Base-by-base conservation (phyloP, 2,888 invertebrate genomes). In the Diplazon laetatorius region DNA sequence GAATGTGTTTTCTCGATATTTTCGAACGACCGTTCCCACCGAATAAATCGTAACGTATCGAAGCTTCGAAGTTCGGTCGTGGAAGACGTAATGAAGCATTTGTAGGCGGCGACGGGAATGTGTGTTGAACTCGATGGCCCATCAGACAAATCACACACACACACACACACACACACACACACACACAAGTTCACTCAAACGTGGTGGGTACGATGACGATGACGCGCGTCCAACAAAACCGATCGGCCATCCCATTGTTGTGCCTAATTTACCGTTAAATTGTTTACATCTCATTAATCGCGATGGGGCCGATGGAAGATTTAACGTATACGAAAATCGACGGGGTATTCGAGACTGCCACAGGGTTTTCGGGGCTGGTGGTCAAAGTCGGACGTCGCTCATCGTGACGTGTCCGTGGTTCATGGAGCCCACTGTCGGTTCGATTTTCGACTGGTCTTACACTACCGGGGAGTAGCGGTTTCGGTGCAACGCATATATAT, bases 201-300 rank as follows among this genome's bases (percentile, higher is more conserved):
- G 50, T n/a, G 37, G 50, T 57, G 44, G 37, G 62, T 35, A 71
- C 60, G n/a, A 62, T 35, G 52, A 68, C 62, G 55, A 55, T 16
- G 42, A 55, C 30, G 42, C 30, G 25, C 55, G 66, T 55, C 72
- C 72, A 50, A 42, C 70, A 63, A 55, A 63, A 35, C 44, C 76
- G 76, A 68, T 66, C 76, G 81, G 82, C 82, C 83, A 82, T 80
- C 83, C 88, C 86, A 90, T 89, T 89, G 90, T 89, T 88, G 89
- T 88, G 90, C 87, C 88, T 90, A 90, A 90, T 90, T 90, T 88
- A 90, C 87, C 89, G 90, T 90, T 90, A 90, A 90, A 90, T 90
- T 89, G 89, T 90, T 90, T 90, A 90, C 90, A 90, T 90, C 90
- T 90, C 90, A 90, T 90, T 90, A 90, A 89, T 89, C 88, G 87